Base-by-base conservation (phyloP, 2,797 vertebrate genomes). In the Tolypeutes matacus region DNA sequence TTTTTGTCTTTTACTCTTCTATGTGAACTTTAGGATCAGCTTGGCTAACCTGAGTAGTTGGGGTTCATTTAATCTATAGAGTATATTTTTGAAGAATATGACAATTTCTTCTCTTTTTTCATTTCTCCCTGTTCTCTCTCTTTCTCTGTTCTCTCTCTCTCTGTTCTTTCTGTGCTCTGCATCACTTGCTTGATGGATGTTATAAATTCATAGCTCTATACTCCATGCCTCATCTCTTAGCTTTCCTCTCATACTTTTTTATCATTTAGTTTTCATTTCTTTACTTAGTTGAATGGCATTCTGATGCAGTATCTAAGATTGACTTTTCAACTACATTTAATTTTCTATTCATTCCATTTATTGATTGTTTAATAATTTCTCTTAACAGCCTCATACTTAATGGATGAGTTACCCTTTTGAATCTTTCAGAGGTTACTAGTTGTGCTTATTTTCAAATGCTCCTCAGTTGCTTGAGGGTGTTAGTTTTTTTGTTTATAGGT, bases 281-380 rank as follows among this genome's bases (percentile, higher is more conserved):
- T 90, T 64, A 21, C 12, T 64, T 53, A 42, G 86, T 93, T 91
- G 15, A 8, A 69, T 49, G 58, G 18, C 20, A 42, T 34, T 77
- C 36, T 88, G 69, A 3, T 3, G 25, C n/a, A 86, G 36, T 78
- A 58, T 36, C 17, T 46, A 36, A 0, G 13, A 77, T 36, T 78
- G 36, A 72, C 67, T 86, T 89, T 64, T 84, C 34, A 82, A 58
- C 27, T 82, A 17, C 42, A 31, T 86, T 91, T 91, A 36, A 62
- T 73, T 95, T 94, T 85, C 31, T 53, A 15, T 65, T 89, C 75
- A 77, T 58, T 7, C 34, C 25, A n/a, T 11, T 87, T 95, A 94
- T 11, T n/a, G 51, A 91, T 81, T 85, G 11, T 69, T 85, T 36
- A 86, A 42, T 76, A 65, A 77, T 92, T 87, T 86, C 17, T 92